A percentile compares a stretch with the other conserved stretches of the same genome.
Conservation (phyloP, 2,888 invertebrate genomes). For the Cistogaster globosa region DNA sequence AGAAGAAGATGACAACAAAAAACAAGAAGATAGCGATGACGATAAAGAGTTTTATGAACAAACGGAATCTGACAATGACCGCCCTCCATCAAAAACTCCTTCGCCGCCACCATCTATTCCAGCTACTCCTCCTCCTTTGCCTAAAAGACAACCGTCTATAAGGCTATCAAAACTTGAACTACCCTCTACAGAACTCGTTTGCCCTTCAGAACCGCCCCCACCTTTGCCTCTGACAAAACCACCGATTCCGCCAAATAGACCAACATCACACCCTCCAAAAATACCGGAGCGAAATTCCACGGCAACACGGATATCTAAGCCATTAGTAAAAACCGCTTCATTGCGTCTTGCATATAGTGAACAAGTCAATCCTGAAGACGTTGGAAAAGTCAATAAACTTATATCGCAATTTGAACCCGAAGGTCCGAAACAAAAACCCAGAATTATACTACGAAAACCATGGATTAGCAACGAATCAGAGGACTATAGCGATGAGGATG, state of each 20-base stretch:
- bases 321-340: slow-evolving; percentile 81
- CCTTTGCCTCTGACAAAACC: slow-evolving; percentile 67
- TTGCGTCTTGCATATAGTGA: slow-evolving; percentile 80
- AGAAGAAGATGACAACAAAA: slow-evolving; percentile 66
- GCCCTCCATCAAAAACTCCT: slow-evolving; percentile 76
- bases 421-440: slow-evolving; percentile 70
- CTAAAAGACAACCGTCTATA: slow-evolving; percentile 74
- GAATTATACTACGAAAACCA: slow-evolving; percentile 70
- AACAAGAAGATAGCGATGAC: slow-evolving; percentile 58
- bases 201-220: slow-evolving; percentile 74
- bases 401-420: slow-evolving; percentile 79
- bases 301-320: slow-evolving; percentile 77
- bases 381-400: slow-evolving; percentile 81
- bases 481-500: slow-evolving; percentile 73
- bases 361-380: slow-evolving; percentile 79
- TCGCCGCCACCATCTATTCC: slow-evolving; percentile 75
- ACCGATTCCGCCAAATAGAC: slow-evolving; percentile 60
- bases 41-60: slow-evolving; percentile 57
- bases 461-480: slow-evolving; percentile 73
- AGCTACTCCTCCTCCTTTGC: slow-evolving; percentile 78
- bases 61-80: slow-evolving; percentile 74
- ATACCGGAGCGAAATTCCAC: slow-evolving; percentile 77
- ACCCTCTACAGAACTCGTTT: slow-evolving; percentile 70
- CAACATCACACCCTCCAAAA: slow-evolving; percentile 69
- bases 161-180: slow-evolving; percentile 47